Evolutionary conservation across 2,113 vertebrate species (phyloP).

Genomic region (Hoplias malabaricus): DNA sequence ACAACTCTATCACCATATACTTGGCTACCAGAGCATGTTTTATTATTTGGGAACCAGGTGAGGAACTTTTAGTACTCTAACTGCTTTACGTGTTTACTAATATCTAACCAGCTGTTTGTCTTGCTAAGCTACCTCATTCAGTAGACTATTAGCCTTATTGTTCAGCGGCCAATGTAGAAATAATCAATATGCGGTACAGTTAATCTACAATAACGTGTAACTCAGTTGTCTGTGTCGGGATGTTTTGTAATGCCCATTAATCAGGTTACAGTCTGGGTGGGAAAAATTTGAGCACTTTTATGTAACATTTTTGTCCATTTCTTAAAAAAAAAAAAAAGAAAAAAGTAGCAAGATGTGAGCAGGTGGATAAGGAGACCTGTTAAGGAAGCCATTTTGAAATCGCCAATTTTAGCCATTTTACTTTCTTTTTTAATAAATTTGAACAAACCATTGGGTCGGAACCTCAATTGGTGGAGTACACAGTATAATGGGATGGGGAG

Average conservation of each 20-base stretch:
- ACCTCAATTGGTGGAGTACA: constrained; percentile 64
- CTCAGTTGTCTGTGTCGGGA: constrained; percentile 4
- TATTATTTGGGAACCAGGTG: background rate
- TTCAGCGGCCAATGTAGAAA: constrained; percentile 10
- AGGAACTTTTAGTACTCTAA: background rate
- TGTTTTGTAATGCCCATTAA: background rate
- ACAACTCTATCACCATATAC: constrained; percentile 25
- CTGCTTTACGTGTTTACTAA: constrained; percentile 28
- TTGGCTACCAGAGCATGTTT: constrained; percentile 36
- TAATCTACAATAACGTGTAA: background rate
- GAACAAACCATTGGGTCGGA: constrained; percentile 54
- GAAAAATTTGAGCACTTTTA: constrained; percentile 32
- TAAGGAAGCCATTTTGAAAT: constrained; percentile 46
- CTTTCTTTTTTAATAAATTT: constrained; percentile 9
- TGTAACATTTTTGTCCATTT: constrained; percentile 2
- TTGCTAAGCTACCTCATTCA: constrained; percentile 51
- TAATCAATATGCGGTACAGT: background rate
- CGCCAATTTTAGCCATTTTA: constrained; percentile 6
- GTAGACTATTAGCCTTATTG: constrained; percentile 20
- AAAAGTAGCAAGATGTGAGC: background rate
- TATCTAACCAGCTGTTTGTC: constrained; percentile 26
- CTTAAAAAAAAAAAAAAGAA: background rate
- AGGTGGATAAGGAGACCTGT: constrained; percentile 24
- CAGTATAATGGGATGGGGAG: background rate
- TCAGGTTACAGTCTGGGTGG: background rate